Evolutionary conservation across 2,113 vertebrate genomes (phyloP).

Genomic region (Tenebrosternarchus preto): DNA sequence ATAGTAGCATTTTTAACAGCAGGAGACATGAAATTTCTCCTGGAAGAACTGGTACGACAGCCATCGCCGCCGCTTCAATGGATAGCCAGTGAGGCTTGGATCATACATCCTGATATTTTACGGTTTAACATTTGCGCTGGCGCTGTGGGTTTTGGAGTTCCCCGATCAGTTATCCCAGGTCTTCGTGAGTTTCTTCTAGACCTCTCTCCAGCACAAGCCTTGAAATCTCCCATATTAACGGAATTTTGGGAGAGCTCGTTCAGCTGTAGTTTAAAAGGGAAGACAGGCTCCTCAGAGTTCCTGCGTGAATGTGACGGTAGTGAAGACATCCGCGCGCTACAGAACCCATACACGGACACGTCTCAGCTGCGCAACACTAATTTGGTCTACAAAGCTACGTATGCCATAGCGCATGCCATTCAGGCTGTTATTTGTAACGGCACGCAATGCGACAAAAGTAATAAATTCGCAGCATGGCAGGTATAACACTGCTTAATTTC

Average conservation of each 20-base stretch:
- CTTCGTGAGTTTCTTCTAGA: slow-evolving; percentile 67
- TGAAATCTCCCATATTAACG: slow-evolving; percentile 56
- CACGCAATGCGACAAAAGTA: slow-evolving; percentile 57
- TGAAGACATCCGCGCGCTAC: slow-evolving; percentile 60
- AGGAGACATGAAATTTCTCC: slow-evolving; percentile 63
- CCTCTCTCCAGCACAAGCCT: slow-evolving; percentile 51
- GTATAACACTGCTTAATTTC: slow-evolving; percentile 41
- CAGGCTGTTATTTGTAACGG: slow-evolving; percentile 60
- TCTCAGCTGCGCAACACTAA: slow-evolving; percentile 69
- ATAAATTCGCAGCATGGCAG: slow-evolving; percentile 55
- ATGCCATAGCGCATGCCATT: slow-evolving; percentile 70
- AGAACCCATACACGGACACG: slow-evolving; percentile 67
- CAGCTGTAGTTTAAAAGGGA: slow-evolving; percentile 58
- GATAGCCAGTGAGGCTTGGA: slow-evolving; percentile 72
- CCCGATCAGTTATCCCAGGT: slow-evolving; percentile 65
- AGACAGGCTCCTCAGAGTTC: background rate
- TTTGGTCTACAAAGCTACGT: slow-evolving; percentile 73
- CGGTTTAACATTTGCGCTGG: slow-evolving; percentile 58
- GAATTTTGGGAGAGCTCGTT: slow-evolving; percentile 74
- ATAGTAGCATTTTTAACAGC: slow-evolving; percentile 64
- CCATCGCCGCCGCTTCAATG: slow-evolving; percentile 65
- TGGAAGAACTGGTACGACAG: slow-evolving; percentile 61
- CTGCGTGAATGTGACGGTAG: slow-evolving; percentile 60
- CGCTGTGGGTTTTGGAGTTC: slow-evolving; percentile 66
- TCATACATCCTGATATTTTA: slow-evolving; percentile 59